These are phyloP conservation scores for Drosophila trapezifrons DNA, from an alignment of 1,140 invertebrate species.

Conservation along the genomic window DNA sequence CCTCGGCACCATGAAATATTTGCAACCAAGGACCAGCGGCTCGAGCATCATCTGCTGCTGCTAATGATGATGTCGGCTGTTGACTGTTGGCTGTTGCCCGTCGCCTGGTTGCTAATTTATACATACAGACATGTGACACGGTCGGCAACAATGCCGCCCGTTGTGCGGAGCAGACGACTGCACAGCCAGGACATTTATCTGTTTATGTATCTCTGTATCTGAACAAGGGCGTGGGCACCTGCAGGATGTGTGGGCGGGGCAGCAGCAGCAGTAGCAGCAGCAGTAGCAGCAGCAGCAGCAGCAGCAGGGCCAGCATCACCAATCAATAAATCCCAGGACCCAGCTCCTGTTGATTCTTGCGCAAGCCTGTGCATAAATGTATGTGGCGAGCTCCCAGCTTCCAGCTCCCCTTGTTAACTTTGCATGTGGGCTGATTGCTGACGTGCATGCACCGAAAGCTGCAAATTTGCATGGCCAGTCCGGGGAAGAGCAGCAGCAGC, in stretches of 20 bases:
- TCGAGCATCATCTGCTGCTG: slow-evolving; percentile 42
- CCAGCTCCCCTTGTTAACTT: slow-evolving; percentile 37
- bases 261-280: slow-evolving; percentile 29
- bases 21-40: slow-evolving; percentile 15
- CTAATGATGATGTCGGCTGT: slow-evolving; percentile 52
- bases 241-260: slow-evolving; percentile 11
- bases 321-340: slow-evolving; percentile 81
- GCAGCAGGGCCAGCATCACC: slow-evolving; percentile 38
- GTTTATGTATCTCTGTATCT: slow-evolving; percentile 34
- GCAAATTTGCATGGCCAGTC: slow-evolving; percentile 54
- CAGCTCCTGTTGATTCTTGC: slow-evolving; percentile 77
- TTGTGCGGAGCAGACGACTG: slow-evolving; percentile 43
- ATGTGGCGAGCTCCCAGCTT: slow-evolving; percentile 25
- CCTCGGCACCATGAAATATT: slow-evolving; percentile 36
- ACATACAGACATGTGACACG: slow-evolving; percentile 49
- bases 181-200: slow-evolving; percentile 61
- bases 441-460: slow-evolving; percentile 59
- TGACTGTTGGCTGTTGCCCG: slow-evolving; percentile 24
- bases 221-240: slow-evolving; percentile 31
- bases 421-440: slow-evolving; percentile 64
- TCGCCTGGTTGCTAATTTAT: slow-evolving; percentile 69
- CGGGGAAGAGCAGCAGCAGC: slow-evolving; percentile 20
- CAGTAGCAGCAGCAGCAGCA: slow-evolving; percentile 19
- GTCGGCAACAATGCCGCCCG: slow-evolving; percentile 46
- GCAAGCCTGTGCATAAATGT: slow-evolving; percentile 75